phyloP scores from a whole-genome alignment of 2,888 invertebrate species.

The Lasioglossum oenotherae region DNA sequence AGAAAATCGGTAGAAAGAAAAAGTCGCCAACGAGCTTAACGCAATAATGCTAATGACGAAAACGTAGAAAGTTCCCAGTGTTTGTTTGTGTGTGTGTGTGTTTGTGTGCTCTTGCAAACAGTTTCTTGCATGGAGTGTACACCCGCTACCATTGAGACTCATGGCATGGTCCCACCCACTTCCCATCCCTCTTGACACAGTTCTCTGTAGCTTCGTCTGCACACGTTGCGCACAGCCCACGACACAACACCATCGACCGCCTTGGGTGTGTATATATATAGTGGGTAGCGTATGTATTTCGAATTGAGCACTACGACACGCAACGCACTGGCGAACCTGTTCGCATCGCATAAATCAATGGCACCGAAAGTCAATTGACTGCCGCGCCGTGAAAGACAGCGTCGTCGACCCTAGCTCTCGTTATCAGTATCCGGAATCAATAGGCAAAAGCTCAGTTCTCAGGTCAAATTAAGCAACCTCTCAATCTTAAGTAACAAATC shows the following conservation, averaged over 20 bases:
- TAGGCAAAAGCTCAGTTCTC: background rate
- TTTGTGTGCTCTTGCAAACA: background rate
- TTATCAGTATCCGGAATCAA: background rate
- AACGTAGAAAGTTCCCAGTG: background rate
- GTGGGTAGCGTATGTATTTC: background rate
- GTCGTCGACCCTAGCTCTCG: background rate
- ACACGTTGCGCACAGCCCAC: background rate
- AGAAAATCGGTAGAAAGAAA: background rate
- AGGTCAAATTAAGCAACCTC: background rate
- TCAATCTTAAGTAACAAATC: background rate
- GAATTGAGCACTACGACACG: background rate
- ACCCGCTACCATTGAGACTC: constrained; percentile 8
- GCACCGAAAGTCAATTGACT: background rate
- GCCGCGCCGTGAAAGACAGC: background rate
- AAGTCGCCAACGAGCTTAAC: background rate
- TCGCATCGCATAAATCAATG: background rate
- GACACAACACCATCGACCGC: constrained; percentile 9
- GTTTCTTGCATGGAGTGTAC: background rate
- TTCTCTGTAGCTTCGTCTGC: background rate
- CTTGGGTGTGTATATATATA: background rate
- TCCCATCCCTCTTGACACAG: constrained; percentile 11
- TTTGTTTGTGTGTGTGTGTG: background rate
- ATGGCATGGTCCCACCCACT: background rate
- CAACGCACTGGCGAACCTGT: background rate
- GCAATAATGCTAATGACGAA: constrained; percentile 5